Percentiles rank a stretch among this genome's conserved stretches.
Conservation (phyloP, 2,888 invertebrate species). For the Clostera curtula region DNA sequence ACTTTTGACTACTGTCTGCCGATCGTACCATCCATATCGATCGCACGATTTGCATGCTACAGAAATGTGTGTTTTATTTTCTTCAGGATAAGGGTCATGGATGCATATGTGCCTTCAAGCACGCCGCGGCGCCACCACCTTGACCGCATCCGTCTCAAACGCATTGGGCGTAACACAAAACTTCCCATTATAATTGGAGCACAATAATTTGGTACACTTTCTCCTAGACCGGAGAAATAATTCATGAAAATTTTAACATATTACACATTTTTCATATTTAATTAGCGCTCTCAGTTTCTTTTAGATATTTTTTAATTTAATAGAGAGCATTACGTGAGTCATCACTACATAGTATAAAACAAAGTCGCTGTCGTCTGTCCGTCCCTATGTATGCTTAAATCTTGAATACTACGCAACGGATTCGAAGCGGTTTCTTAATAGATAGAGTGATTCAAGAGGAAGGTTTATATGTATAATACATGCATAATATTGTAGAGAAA, state of each 20-base stretch:
- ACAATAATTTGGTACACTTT: constrained; percentile 65
- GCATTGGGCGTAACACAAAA: constrained; percentile 43
- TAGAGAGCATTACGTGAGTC: constrained; percentile 22
- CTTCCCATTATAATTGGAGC: constrained; percentile 58
- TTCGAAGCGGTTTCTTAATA: no score
- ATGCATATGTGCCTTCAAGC: constrained; percentile 4
- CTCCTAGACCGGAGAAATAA: constrained; percentile 46
- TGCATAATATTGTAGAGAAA: no score
- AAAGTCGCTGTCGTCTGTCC: no score
- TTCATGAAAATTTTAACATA: constrained; percentile 48
- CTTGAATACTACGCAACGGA: no score
- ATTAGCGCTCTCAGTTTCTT: constrained; percentile 56
- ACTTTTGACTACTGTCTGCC: constrained; percentile 20
- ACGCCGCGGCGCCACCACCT: constrained; percentile 11
- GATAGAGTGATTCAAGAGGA: no score
- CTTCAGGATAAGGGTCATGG: constrained; percentile 11
- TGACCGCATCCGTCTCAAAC: constrained; percentile 28
- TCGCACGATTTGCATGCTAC: constrained; percentile 3
- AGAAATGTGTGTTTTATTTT: constrained; percentile 7
- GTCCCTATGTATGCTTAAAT: no score
- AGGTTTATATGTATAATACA: no score
- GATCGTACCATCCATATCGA: constrained; percentile 7
- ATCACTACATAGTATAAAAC: constrained; percentile 12
- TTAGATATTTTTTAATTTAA: constrained; percentile 31
- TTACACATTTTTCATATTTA: constrained; percentile 29